Base-by-base conservation (phyloP, 2,797 vertebrate species). In the Brachyrhaphis roseni region DNA sequence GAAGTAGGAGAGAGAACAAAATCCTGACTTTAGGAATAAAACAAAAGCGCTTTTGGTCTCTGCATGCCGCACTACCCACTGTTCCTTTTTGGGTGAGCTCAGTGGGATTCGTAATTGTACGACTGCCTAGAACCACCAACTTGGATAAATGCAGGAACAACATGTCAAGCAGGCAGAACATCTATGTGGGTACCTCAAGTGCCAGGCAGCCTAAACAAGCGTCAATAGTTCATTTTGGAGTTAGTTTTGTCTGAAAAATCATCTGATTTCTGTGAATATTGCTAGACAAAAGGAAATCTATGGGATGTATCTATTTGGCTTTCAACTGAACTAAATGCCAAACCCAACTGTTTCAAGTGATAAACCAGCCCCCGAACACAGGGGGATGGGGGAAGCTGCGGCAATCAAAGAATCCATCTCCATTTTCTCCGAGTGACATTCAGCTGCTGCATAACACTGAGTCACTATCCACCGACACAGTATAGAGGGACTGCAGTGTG, bases 31-130 rank as follows among this genome's bases (percentile, higher is more conserved):
- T 89, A 78, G 39, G 55, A 49, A 88, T 41, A 57, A 51, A 91
- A 94, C 92, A 94, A 93, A 85, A 78, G 87, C 82, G 86, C n/a
- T 66, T 81, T 93, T 90, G 26, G 81, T 91, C 66, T 78, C 43
- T 46, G 78, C 81, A 86, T 90, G 82, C 89, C 86, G 74, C 64
- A 78, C 78, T 89, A 80, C 92, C 92, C 90, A 93, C 92, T 84
- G 77, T 78, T 84, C 82, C 87, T 70, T 78, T 80, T 81, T 73
- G 77, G 84, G 57, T 75, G 79, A 92, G 68, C 86, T 88, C 83
- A 90, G 78, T 79, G 73, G 64, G 83, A 77, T 83, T 84, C 90
- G 86, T 87, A 78, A 90, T 51, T 59, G 72, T 76, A 88, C 73
- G 85, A 78, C 59, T 7, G 86, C 82, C 84, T 86, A 74, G 84